A percentile compares a stretch with the other conserved stretches of the same genome.
phyloP scores from a whole-genome alignment of 2,113 vertebrate genomes.

The Thamnophis sirtalis region DNA sequence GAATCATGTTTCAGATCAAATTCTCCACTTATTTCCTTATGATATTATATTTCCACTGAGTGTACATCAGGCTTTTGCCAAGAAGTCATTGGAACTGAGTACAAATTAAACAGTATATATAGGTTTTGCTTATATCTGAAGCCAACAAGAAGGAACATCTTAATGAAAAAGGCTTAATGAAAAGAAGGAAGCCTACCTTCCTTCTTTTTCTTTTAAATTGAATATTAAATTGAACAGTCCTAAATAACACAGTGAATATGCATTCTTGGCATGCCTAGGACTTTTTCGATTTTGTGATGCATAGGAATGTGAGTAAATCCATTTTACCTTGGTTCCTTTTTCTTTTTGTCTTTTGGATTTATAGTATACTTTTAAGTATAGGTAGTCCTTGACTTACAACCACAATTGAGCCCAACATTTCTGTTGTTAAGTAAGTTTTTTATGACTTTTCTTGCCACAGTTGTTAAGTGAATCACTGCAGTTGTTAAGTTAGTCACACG shows the following conservation, averaged over 20 bases:
- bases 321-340: neutral
- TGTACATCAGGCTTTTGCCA: constrained; percentile 19
- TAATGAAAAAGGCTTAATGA: neutral
- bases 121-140: neutral
- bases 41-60: constrained; percentile 21
- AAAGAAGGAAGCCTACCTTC: neutral
- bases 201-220: neutral
- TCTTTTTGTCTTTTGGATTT: constrained; percentile 1
- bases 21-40: neutral
- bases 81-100: constrained; percentile 29
- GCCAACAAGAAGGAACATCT: neutral
- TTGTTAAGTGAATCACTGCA: neutral
- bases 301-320: neutral
- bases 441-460: neutral
- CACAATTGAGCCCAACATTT: neutral
- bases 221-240: neutral
- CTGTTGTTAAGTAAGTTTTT: neutral
- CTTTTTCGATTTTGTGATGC: neutral
- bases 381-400: neutral
- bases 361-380: neutral
- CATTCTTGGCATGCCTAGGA: neutral
- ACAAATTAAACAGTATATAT: neutral
- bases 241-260: neutral
- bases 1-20: constrained; percentile 7
- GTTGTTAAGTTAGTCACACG: neutral